Conservation (phyloP, 2,888 invertebrate genomes). For the Lasioglossum figueresi region DNA sequence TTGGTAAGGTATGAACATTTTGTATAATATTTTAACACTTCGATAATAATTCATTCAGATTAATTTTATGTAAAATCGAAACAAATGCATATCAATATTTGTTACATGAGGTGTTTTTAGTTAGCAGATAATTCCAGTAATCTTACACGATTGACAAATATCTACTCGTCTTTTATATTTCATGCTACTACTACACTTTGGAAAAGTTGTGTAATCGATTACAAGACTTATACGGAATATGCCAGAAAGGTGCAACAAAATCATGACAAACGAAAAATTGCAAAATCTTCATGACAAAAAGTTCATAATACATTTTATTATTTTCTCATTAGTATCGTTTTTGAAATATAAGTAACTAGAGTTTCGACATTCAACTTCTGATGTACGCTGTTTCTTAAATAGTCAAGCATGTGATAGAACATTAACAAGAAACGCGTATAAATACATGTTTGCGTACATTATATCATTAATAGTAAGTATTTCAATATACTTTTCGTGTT, state of each 20-base stretch:
- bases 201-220: neutral
- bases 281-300: slow-evolving; percentile 8
- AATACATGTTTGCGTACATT: slow-evolving; percentile 13
- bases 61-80: neutral
- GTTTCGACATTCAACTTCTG: slow-evolving; percentile 1
- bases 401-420: neutral
- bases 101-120: slow-evolving; percentile 3
- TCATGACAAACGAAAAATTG: slow-evolving; percentile 18
- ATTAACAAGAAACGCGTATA: slow-evolving; percentile 8
- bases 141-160: slow-evolving; percentile 1
- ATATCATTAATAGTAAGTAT: slow-evolving; percentile 18
- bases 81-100: neutral
- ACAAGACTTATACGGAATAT: neutral
- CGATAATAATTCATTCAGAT: slow-evolving; percentile 19
- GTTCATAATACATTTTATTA: neutral
- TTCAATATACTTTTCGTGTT: neutral
- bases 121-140: slow-evolving; percentile 4
- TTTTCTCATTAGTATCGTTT: slow-evolving; percentile 4
- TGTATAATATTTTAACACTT: slow-evolving; percentile 16
- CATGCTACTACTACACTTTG: slow-evolving; percentile 16
- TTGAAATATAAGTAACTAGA: slow-evolving; percentile 20
- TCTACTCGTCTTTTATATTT: slow-evolving; percentile 14
- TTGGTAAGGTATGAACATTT: slow-evolving; percentile 88
- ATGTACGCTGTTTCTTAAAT: neutral
- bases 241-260: neutral